Base-by-base conservation (phyloP, 2,888 invertebrate genomes). In the Acronicta leporina region DNA sequence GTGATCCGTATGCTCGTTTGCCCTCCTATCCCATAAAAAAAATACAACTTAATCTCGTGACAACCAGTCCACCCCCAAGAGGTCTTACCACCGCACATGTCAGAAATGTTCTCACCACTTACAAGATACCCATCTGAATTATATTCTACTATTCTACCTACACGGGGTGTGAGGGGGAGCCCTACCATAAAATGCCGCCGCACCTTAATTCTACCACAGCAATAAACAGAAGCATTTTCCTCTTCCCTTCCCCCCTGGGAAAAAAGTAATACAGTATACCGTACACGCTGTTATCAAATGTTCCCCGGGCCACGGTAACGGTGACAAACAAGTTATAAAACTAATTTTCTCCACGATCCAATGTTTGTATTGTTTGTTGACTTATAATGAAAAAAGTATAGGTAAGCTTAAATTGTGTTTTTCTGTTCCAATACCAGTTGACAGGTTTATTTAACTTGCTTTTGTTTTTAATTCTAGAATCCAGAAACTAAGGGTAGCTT, bases 241-340 rank as follows among this genome's bases (percentile, higher is more conserved):
- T 11, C 33, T 33, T 33, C 33, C 11, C 33, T 11, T 11, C 42
- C 33, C 5, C 10, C 10, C 10, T 3, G 3, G 13, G 10, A 7
- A 16, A 63, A 59, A 63, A 25, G 9, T 20, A 30, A 27, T 13
- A n/a, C 8, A 5, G 13, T 50, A 38, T 41, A 41, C 11, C 30
- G 11, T 42, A 44, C 44, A 27, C 9, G 9, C 47, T 41, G 5
- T 51, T 25, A 38, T 38, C 38, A 38, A 45, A 52, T 49, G 43
- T 68, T 49, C 43, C 45, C 27, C 30, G 20, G n/a, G 10, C 9
- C 41, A 60, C 41, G 7, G 15, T 40, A 13, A 30, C 35, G 11
- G 35, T 43, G 15, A 13, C 52, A 71, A 69, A 57, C 47, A 66
- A 66, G 62, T 66, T 66, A 62, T 35, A 51, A 47, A 69, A 62